These are phyloP conservation scores for Zoanthus solanderi DNA, from an alignment of 92 coral and sea anemone genomes.

Conservation along the genomic window DNA sequence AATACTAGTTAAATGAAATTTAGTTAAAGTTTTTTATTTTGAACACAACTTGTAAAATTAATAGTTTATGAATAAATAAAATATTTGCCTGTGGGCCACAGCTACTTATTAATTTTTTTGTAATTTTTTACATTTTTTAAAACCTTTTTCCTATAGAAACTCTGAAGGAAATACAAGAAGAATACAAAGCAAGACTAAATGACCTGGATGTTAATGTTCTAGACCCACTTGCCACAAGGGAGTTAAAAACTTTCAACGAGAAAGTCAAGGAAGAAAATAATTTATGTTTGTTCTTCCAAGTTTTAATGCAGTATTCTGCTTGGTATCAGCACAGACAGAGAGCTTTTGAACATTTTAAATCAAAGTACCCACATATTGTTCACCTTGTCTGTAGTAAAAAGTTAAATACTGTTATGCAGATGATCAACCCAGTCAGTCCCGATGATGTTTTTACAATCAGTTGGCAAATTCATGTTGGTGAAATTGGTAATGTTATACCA, in stretches of 20 bases:
- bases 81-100: no score
- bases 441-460: constrained; percentile 67
- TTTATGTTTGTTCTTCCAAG: constrained; percentile 74
- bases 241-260: constrained; percentile 66
- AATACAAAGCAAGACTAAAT: constrained; percentile 46
- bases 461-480: constrained; percentile 75
- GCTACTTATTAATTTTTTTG: no score
- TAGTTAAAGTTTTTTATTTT: no score
- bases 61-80: no score
- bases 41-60: no score
- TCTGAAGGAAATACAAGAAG: constrained; percentile 20
- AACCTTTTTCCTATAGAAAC: constrained; percentile 43
- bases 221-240: constrained; percentile 67
- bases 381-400: constrained; percentile 55
- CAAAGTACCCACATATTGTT: constrained; percentile 77
- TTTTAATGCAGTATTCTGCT: constrained; percentile 71
- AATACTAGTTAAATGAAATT: no score
- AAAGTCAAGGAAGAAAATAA: constrained; percentile 68
- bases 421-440: constrained; percentile 63
- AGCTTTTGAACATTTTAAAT: constrained; percentile 82
- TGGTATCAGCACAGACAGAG: constrained; percentile 74
- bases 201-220: constrained; percentile 58
- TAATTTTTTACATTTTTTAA: no score
- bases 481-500: constrained; percentile 66
- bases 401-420: constrained; percentile 64